phyloP scores from a whole-genome alignment of 2,888 invertebrate genomes.

The Trileptium ribeirensis region DNA sequence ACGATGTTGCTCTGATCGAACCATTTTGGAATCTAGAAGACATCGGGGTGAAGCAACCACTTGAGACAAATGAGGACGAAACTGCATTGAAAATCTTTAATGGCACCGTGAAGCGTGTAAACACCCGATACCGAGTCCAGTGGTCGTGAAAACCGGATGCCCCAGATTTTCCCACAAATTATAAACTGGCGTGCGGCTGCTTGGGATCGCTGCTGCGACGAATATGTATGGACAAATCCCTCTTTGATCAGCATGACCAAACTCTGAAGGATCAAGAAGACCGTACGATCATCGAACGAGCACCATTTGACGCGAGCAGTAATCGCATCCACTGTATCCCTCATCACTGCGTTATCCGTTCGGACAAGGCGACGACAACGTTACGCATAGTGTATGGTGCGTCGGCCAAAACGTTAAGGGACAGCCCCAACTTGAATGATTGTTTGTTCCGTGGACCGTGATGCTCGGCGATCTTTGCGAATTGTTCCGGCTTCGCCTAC shows the following conservation, averaged over 20 bases:
- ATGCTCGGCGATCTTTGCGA: slow-evolving; percentile 26
- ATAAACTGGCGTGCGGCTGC: not conserved
- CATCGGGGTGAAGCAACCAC: not conserved
- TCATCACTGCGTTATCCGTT: slow-evolving; percentile 29
- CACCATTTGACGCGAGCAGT: not conserved
- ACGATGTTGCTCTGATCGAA: too few relatives aligned
- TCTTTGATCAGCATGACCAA: slow-evolving; percentile 18
- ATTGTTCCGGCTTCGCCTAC: slow-evolving; percentile 28
- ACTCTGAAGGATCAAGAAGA: slow-evolving; percentile 21
- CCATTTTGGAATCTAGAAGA: not conserved
- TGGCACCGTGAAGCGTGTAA: not conserved
- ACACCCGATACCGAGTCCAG: not conserved
- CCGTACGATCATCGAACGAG: slow-evolving; percentile 23
- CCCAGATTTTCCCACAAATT: not conserved
- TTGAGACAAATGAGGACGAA: not conserved
- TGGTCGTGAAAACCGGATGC: not conserved
- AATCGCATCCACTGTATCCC: slow-evolving; percentile 29
- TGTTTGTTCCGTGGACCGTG: slow-evolving; percentile 31
- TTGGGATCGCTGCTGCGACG: not conserved
- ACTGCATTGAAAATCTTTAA: not conserved
- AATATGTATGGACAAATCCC: not conserved
- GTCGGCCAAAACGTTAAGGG: slow-evolving; percentile 16
- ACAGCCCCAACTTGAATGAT: slow-evolving; percentile 31
- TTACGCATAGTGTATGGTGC: slow-evolving; percentile 40
- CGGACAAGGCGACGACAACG: slow-evolving; percentile 31